Conservation (phyloP, 1,140 invertebrate species). For the Drosophila obscura region DNA sequence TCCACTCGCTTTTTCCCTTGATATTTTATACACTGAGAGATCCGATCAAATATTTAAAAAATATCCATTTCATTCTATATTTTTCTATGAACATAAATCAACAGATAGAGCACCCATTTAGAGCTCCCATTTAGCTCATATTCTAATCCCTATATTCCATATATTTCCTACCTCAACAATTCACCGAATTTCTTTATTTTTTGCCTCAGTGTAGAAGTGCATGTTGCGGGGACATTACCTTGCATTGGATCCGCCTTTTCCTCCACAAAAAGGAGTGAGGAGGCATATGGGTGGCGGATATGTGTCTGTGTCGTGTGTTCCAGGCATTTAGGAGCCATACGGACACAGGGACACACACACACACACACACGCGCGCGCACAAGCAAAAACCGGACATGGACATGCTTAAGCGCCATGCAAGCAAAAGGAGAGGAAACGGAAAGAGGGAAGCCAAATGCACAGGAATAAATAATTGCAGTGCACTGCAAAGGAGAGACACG, state of each 20-base stretch:
- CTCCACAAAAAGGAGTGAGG: conserved; percentile 1
- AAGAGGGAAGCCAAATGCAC: conserved; percentile 39
- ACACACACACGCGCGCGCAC: conserved; percentile 20
- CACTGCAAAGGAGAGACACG: conserved; percentile 41
- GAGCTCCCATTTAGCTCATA: no score
- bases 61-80: no score
- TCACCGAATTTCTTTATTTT: no score
- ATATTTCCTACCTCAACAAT: neutral
- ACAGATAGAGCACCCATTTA: no score
- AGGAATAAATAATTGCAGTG: conserved; percentile 78
- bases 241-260: conserved; percentile 20
- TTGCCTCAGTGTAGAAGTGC: conserved; percentile 46
- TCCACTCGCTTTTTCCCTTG: neutral
- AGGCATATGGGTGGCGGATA: conserved; percentile 63
- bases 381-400: conserved; percentile 67
- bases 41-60: no score
- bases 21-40: no score
- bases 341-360: conserved; percentile 10
- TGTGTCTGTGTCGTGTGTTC: conserved; percentile 70
- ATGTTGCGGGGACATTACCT: conserved; percentile 73
- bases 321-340: conserved; percentile 62
- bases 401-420: conserved; percentile 75
- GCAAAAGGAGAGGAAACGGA: neutral
- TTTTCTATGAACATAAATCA: no score
- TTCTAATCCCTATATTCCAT: no score